Evolutionary conservation across 2,113 vertebrate genomes (phyloP).

Genomic region (Anoura caudifer): DNA sequence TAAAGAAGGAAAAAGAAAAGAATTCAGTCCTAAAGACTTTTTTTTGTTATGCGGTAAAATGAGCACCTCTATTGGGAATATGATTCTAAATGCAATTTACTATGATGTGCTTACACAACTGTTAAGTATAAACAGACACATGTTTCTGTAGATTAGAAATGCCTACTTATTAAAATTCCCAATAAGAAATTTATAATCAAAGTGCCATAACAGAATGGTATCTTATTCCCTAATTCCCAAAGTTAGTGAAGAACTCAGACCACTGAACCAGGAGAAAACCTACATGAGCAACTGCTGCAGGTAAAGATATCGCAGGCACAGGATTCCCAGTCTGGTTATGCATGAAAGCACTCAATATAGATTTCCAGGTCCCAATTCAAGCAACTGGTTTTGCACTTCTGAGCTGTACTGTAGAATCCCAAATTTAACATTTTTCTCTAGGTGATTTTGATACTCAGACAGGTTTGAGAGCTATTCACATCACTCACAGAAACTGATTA

Average conservation of each 20-base stretch:
- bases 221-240: background rate
- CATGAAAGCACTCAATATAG: background rate
- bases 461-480: background rate
- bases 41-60: constrained; percentile 13
- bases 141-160: background rate
- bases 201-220: background rate
- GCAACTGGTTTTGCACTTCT: background rate
- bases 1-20: constrained; percentile 3
- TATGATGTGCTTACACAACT: background rate
- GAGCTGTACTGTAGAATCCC: background rate
- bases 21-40: background rate
- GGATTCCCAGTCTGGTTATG: background rate
- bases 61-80: background rate
- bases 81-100: constrained; percentile 41
- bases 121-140: background rate
- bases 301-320: background rate
- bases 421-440: background rate
- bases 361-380: background rate
- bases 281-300: background rate
- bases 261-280: background rate
- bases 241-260: background rate
- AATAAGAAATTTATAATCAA: background rate
- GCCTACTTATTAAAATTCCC: background rate
- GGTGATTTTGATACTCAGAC: background rate
- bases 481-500: background rate